Conservation (phyloP, 2,797 vertebrate species). For the Cynodonichthys magdalenae region DNA sequence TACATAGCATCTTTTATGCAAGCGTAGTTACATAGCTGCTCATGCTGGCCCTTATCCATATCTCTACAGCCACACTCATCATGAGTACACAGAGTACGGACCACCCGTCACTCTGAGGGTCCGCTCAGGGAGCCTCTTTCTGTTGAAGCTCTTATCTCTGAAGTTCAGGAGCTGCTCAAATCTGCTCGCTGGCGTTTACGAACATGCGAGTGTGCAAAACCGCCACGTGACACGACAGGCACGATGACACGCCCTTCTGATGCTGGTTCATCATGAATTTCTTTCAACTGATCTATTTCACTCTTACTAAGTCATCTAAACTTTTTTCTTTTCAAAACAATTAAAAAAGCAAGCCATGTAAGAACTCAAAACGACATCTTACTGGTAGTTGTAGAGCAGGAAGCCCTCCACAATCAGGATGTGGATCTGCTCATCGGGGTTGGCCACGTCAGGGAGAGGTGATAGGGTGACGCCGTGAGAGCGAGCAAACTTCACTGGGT, state of each 20-base stretch:
- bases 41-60: slow-evolving; percentile 23
- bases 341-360: not conserved
- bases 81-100: not conserved
- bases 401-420: slow-evolving; percentile 94
- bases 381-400: slow-evolving; percentile 93
- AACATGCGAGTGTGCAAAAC: not conserved
- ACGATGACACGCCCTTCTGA: not conserved
- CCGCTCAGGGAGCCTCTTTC: slow-evolving; percentile 36
- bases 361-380: slow-evolving; percentile 25
- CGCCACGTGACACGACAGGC: slow-evolving; percentile 11
- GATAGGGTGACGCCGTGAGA: slow-evolving; percentile 86
- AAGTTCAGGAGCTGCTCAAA: slow-evolving; percentile 17
- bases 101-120: not conserved
- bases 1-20: not conserved
- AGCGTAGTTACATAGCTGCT: slow-evolving; percentile 17
- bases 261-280: no score
- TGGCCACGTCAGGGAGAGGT: slow-evolving; percentile 52
- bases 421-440: slow-evolving; percentile 80
- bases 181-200: not conserved
- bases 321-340: not conserved
- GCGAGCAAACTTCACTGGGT: slow-evolving; percentile 91
- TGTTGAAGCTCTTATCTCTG: slow-evolving; percentile 63
- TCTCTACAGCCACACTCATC: slow-evolving; percentile 19
- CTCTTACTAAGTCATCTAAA: no score
- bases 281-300: no score